phyloP scores from a whole-genome alignment of 2,888 invertebrate genomes.

The Himalopsyche japonica region DNA sequence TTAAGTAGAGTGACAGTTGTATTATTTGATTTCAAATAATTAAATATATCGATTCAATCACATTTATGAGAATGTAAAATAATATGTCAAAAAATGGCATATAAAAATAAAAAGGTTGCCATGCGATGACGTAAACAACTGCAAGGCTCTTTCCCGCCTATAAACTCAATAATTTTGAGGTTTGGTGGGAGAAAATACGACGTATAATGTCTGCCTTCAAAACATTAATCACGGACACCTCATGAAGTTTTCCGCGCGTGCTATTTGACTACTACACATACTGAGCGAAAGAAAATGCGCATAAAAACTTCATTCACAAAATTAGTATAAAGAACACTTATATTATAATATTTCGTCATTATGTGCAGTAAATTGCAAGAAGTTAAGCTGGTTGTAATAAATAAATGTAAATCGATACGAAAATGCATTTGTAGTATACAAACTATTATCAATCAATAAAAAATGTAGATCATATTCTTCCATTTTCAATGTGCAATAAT shows the following conservation, averaged over 20 bases:
- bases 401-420: too few relatives aligned
- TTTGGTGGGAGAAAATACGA: not conserved
- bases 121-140: not conserved
- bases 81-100: not conserved
- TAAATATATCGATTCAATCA: too few relatives aligned
- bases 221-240: not conserved
- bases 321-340: not conserved
- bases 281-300: not conserved
- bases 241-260: not conserved
- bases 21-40: too few relatives aligned
- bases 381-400: too few relatives aligned
- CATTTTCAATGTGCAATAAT: too few relatives aligned
- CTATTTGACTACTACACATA: not conserved
- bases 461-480: too few relatives aligned
- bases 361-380: too few relatives aligned
- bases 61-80: too few relatives aligned
- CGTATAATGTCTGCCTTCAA: not conserved
- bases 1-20: too few relatives aligned
- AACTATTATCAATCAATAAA: too few relatives aligned
- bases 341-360: too few relatives aligned
- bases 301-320: not conserved
- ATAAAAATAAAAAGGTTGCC: not conserved
- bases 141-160: conserved; percentile 1
- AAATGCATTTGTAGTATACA: too few relatives aligned
- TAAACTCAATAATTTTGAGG: not conserved